Evolutionary conservation across 1,140 invertebrate genomes (phyloP).

Genomic region (Chelonus insularis): DNA sequence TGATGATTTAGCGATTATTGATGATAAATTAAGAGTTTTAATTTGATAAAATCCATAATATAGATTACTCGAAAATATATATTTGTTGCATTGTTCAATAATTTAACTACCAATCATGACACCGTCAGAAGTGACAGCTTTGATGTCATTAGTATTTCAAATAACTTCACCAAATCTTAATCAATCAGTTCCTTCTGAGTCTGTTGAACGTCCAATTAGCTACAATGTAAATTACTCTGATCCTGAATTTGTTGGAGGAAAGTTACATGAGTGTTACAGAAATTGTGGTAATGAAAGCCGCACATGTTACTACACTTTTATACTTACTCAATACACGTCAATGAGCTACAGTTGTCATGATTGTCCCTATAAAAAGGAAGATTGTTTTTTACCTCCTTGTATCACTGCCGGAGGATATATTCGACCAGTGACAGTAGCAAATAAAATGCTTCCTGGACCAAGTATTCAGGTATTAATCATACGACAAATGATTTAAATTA

Average conservation of each 20-base stretch:
- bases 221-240: not conserved
- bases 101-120: not conserved
- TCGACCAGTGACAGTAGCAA: conserved; percentile 53
- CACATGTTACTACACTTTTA: conserved; percentile 32
- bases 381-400: conserved; percentile 58
- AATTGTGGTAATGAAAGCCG: conserved; percentile 41
- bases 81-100: not conserved
- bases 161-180: not conserved
- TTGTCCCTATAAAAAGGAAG: conserved; percentile 54
- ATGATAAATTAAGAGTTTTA: too few relatives aligned
- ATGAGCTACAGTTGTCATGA: conserved; percentile 52
- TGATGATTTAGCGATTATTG: too few relatives aligned
- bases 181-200: conserved; percentile 2
- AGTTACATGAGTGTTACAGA: conserved; percentile 55
- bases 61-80: conserved; percentile 18
- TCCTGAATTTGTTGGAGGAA: conserved; percentile 21
- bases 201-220: not conserved
- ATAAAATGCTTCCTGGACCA: conserved; percentile 61
- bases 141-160: not conserved
- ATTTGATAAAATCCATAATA: conserved; percentile 24
- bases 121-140: not conserved
- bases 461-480: conserved; percentile 52
- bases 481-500: too few relatives aligned
- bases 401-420: conserved; percentile 56
- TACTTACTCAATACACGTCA: conserved; percentile 31